phyloP scores from a whole-genome alignment of 1,140 invertebrate species.

The Cardiocondyla obscurior region DNA sequence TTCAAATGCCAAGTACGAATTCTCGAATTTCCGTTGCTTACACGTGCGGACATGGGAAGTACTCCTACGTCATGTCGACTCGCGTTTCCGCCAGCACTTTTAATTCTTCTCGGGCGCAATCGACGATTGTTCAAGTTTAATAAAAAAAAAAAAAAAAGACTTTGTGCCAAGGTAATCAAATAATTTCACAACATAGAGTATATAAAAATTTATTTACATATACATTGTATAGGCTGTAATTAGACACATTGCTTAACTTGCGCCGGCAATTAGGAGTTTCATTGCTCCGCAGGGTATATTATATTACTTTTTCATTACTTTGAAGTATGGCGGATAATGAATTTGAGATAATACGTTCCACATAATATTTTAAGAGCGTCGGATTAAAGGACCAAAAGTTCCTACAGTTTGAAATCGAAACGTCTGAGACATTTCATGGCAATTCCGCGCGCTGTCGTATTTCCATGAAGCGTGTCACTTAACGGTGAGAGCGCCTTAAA shows the following conservation, averaged over 20 bases:
- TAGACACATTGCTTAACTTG: not conserved
- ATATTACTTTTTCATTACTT: conserved; percentile 37
- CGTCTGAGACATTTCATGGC: conserved; percentile 47
- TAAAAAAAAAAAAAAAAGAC: not conserved
- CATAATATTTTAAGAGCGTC: conserved; percentile 34
- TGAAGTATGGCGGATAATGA: not conserved
- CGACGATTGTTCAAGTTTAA: not conserved
- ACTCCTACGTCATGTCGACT: conserved; percentile 16
- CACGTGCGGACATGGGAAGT: conserved; percentile 30
- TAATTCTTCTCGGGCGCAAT: conserved; percentile 41
- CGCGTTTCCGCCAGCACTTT: conserved; percentile 4
- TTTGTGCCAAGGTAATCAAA: not conserved
- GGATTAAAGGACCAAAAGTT: conserved; percentile 55
- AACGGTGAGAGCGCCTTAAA: conserved; percentile 58
- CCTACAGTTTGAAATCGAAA: conserved; percentile 53
- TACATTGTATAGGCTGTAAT: not conserved
- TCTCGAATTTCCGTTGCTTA: conserved; percentile 62
- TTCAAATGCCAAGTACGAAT: conserved; percentile 50
- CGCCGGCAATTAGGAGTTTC: not conserved
- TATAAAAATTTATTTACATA: not conserved
- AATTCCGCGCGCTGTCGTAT: conserved; percentile 51
- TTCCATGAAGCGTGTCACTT: conserved; percentile 59
- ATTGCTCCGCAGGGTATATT: conserved; percentile 23
- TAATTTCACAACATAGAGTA: not conserved
- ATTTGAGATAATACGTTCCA: conserved; percentile 35